Base-by-base conservation (phyloP, 35 echinoderm and acorn worm genomes). In the Lytechinus pictus region DNA sequence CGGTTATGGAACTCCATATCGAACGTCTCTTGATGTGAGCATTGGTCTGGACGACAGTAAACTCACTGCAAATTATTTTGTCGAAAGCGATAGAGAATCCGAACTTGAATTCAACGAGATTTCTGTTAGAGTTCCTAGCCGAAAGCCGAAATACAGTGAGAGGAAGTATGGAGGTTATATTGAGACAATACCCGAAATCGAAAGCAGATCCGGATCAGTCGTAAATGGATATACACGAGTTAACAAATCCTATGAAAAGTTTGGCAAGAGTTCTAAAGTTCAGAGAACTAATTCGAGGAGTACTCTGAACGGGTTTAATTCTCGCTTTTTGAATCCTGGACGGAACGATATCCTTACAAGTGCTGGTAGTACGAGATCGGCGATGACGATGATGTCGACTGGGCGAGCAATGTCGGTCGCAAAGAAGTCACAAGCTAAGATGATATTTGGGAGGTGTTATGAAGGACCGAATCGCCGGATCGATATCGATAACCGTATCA, bases 401-500 rank as follows among this genome's bases (percentile, higher is more conserved):
- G 54, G 92, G 11, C 52, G 92, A 93, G 28, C 92, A 54, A 93
- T 93, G 54, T 27, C 55, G 54, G 29, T 55, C 29, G 13, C 55
- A 54, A 93, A 57, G 54, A 93, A 12, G 28, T 54, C 92, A 53
- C 92, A 93, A 44, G 55, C 28, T 14, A 93, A 93, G 53, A 93
- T 57, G 54, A 93, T 93, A 54, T 93, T 55, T 93, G 92, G 92
- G 92, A 33, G 92, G 52, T 27, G 92, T 57, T 93, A 93, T 54
- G 92, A 93, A 54, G 92, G 92, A 57, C 92, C 92, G 14, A 93
- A 93, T 93, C 92, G 92, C 52, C 92, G 52, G n/a, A 19, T 27
- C 55, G 92, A 93, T 93, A 93, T 93, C 54, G 92, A 93, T 55
- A 93, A 57, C 12, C 92, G 92, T 19, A 93, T 93, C 92, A 57